These are phyloP conservation scores for Bhutanitis thaidina DNA, from an alignment of 2,888 invertebrate genomes.

Conservation along the genomic window DNA sequence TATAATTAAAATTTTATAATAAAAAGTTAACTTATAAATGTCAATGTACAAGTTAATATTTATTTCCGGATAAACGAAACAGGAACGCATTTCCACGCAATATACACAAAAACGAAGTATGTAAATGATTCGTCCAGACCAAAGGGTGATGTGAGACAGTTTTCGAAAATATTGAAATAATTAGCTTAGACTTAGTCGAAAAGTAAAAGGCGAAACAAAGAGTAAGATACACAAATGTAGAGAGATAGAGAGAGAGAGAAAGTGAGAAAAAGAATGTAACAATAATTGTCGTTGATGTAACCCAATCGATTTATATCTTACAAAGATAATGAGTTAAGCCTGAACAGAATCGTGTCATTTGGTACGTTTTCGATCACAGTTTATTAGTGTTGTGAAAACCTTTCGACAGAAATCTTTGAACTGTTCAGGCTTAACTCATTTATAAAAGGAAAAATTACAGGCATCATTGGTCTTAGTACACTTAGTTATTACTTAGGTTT, in stretches of 20 bases:
- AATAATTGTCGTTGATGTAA: neutral
- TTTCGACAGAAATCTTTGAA: neutral
- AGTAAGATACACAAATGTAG: too few relatives aligned
- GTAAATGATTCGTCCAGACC: constrained; percentile 8
- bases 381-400: too few relatives aligned
- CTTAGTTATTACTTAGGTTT: constrained; percentile 1
- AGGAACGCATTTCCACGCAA: too few relatives aligned
- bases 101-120: too few relatives aligned
- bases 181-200: neutral
- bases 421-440: neutral
- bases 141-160: too few relatives aligned
- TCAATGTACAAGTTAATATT: too few relatives aligned
- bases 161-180: too few relatives aligned
- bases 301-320: neutral
- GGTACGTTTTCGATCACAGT: too few relatives aligned
- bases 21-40: too few relatives aligned
- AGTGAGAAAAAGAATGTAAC: neutral
- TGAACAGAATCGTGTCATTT: too few relatives aligned
- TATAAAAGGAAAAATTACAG: constrained; percentile 8
- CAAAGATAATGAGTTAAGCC: constrained; percentile 7
- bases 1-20: too few relatives aligned
- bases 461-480: constrained; percentile 9
- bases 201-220: neutral
- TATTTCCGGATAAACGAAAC: too few relatives aligned
- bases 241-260: neutral